Conservation (phyloP, 2,797 vertebrate genomes). For the Pagetopsis macropterus region DNA sequence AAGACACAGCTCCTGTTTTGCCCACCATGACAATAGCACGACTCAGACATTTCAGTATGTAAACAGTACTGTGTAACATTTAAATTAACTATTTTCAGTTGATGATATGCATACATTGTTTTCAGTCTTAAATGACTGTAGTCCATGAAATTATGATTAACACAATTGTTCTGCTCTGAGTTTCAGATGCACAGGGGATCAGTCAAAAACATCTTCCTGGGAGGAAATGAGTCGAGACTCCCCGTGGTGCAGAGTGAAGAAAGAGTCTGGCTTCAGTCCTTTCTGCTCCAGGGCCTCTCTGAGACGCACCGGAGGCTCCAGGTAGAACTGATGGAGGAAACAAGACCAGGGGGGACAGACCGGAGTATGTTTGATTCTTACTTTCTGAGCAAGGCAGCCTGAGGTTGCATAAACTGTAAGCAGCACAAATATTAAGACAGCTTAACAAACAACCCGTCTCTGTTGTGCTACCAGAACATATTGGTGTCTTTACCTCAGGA, state of each 20-base stretch:
- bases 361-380: too few species aligned
- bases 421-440: conserved; percentile 24
- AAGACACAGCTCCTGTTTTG: background rate
- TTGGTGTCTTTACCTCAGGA: background rate
- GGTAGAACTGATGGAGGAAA: conserved; percentile 86
- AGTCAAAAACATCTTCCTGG: conserved; percentile 76
- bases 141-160: background rate
- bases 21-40: conserved; percentile 6
- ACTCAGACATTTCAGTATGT: conserved; percentile 24
- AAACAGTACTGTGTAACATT: conserved; percentile 26
- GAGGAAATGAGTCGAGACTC: conserved; percentile 87
- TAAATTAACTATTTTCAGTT: conserved; percentile 10
- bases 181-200: conserved; percentile 42
- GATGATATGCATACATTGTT: conserved; percentile 1
- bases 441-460: conserved; percentile 38
- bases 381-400: background rate
- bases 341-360: background rate
- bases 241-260: conserved; percentile 93
- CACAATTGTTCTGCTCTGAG: conserved; percentile 19
- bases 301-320: conserved; percentile 91
- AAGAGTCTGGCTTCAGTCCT: conserved; percentile 86
- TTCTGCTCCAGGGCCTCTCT: conserved; percentile 88
- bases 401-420: conserved; percentile 8
- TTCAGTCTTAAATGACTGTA: conserved; percentile 13
- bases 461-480: conserved; percentile 25